Conservation (phyloP, 2,113 vertebrate genomes). For the Lates calcarifer region DNA sequence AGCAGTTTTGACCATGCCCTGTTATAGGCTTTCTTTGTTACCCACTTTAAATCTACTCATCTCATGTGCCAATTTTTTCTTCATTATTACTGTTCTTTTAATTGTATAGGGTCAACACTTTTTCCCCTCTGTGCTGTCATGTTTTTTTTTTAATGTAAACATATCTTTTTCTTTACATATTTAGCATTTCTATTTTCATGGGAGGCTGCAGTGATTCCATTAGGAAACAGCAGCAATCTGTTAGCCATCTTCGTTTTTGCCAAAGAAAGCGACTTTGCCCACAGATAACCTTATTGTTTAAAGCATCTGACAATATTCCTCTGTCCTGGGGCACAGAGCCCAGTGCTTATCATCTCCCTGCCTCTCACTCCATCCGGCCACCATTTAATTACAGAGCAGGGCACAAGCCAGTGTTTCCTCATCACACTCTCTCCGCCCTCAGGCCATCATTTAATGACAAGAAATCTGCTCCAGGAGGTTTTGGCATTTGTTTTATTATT, state of each 20-base stretch:
- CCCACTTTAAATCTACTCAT: no score
- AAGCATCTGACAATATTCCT: slow-evolving; percentile 73
- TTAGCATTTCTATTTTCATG: neutral
- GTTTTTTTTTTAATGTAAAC: neutral
- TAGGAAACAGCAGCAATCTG: slow-evolving; percentile 35
- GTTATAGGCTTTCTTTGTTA: neutral
- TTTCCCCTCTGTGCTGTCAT: neutral
- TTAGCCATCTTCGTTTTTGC: slow-evolving; percentile 57
- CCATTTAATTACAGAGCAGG: slow-evolving; percentile 82
- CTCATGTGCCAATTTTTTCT: neutral
- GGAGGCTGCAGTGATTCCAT: neutral
- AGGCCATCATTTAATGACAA: slow-evolving; percentile 82
- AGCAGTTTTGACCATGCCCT: neutral
- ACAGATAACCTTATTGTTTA: slow-evolving; percentile 77
- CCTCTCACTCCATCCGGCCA: slow-evolving; percentile 65
- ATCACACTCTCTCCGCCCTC: slow-evolving; percentile 60
- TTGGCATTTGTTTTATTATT: slow-evolving; percentile 65
- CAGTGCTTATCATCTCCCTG: slow-evolving; percentile 73
- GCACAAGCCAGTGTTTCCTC: slow-evolving; percentile 59
- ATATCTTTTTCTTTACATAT: neutral
- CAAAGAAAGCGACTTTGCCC: slow-evolving; percentile 51
- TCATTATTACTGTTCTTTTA: neutral
- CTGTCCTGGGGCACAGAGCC: slow-evolving; percentile 63
- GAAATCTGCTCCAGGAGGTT: slow-evolving; percentile 68
- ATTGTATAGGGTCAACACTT: neutral